Evolutionary conservation across 1,140 invertebrate species (phyloP), one percentile per base, ranked within the genome.

Genomic region (Araneus ventricosus): DNA sequence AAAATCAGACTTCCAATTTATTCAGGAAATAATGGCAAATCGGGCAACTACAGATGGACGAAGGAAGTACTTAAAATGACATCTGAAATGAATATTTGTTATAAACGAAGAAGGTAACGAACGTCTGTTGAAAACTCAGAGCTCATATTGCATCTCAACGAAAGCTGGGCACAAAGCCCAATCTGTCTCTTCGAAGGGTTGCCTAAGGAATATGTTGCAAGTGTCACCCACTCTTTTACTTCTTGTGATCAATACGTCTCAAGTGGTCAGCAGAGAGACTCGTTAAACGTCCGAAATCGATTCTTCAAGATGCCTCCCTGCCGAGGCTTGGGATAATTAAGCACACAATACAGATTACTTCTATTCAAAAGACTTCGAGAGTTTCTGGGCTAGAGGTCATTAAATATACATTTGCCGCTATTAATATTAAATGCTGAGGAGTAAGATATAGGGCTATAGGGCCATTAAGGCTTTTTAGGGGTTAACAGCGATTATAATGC

Each of bases 181-280:
- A 27, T n/a, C 22, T 52, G 2, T 52, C 24, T 30, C 6, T 67
- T n/a, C 61, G n/a, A 67, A 67, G 27, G 2, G 6, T 27, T 67
- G 61, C n/a, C 67, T 34, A 34, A 75, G 20, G 14, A 17, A 8
- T 34, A 30, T 3, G 17, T 30, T 75, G 30, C 27, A 34, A 30
- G 17, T 4, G 27, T 75, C 30, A 24, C 7, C 59, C 5, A 4
- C 24, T 63, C 45, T 63, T 75, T 75, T 75, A 30, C 27, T 75
- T 75, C 27, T 37, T 27, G 67, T 75, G 27, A 75, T 75, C 67
- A 75, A 75, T 75, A 75, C 14, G 67, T 75, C 67, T 75, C 67
- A 75, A 75, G 27, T 75, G 67, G 67, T 75, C 67, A 75, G 17
- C 30, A 8, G 14, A 34, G 20, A 75, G 67, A 20, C 27, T 75